Evolutionary conservation across 2,113 vertebrate species (phyloP).

Genomic region (Paracanthobrama guichenoti): DNA sequence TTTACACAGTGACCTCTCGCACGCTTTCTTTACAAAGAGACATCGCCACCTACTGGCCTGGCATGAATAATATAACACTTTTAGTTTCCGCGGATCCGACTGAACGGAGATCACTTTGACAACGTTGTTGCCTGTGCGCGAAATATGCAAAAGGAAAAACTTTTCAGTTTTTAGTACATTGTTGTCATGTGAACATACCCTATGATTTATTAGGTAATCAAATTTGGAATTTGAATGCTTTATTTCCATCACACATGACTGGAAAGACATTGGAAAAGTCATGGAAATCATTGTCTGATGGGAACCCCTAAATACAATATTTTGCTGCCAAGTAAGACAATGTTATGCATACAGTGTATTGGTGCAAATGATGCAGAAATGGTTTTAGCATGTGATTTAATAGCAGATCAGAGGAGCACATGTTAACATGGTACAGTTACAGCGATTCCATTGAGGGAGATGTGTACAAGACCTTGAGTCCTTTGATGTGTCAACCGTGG

Average conservation of each 20-base stretch:
- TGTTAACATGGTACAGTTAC: constrained; percentile 58
- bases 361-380: constrained; percentile 14
- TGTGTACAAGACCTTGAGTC: constrained; percentile 52
- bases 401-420: constrained; percentile 45
- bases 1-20: too few relatives aligned
- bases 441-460: constrained; percentile 53
- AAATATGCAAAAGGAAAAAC: too few relatives aligned
- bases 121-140: too few relatives aligned
- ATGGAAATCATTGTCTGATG: background rate
- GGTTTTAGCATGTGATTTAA: constrained; percentile 63
- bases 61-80: too few relatives aligned
- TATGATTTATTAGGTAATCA: background rate
- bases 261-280: background rate
- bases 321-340: background rate
- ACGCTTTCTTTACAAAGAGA: too few relatives aligned
- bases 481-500: constrained; percentile 58
- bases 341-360: background rate
- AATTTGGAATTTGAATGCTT: background rate
- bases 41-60: too few relatives aligned
- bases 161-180: too few relatives aligned
- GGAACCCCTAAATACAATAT: background rate
- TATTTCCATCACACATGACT: background rate
- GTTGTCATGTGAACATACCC: too few relatives aligned
- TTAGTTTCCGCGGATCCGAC: too few relatives aligned
- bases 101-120: too few relatives aligned